Conservation (phyloP, 2,113 vertebrate genomes). For the Connochaetes taurinus region DNA sequence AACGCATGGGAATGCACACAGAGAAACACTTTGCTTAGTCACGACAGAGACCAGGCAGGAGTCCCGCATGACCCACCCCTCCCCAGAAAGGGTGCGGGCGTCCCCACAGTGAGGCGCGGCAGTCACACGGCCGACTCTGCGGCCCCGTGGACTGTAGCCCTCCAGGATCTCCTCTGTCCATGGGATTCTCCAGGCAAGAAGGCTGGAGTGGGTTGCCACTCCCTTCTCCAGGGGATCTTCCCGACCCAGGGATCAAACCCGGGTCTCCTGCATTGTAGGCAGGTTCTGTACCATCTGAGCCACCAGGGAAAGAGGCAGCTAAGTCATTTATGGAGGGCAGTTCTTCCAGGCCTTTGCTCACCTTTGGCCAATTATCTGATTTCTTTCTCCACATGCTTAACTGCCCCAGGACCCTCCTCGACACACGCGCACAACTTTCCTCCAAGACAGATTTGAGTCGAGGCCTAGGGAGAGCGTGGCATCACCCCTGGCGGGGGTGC, state of each 20-base stretch:
- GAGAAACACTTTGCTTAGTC: neutral
- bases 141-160: neutral
- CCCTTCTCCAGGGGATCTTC: neutral
- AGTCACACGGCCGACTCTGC: neutral
- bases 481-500: neutral
- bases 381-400: neutral
- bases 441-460: neutral
- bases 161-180: neutral
- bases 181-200: neutral
- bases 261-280: neutral
- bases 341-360: neutral
- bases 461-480: neutral
- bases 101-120: rapidly evolving
- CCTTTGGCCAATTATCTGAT: neutral
- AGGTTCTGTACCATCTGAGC: neutral
- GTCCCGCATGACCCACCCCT: rapidly evolving
- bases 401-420: neutral
- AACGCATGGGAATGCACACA: rapidly evolving
- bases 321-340: neutral
- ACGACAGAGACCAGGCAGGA: neutral
- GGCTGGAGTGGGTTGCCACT: neutral
- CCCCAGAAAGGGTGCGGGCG: neutral
- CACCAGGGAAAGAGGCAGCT: neutral
- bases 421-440: neutral
- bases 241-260: neutral